Conservation (phyloP, 92 coral and sea anemone genomes). For the Plumapathes pennacea region DNA sequence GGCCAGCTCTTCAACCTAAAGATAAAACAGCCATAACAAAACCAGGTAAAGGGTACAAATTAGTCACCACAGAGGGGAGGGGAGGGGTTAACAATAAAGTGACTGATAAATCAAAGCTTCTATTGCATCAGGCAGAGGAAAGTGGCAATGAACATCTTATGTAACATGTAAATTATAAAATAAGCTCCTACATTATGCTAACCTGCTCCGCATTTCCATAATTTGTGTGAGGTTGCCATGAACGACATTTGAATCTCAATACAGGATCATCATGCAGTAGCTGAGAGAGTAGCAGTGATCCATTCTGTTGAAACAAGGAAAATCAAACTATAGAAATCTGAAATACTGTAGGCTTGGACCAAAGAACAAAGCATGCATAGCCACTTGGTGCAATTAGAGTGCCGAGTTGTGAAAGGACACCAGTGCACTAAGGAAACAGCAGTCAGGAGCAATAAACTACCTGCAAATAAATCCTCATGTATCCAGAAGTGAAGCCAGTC, state of each 20-base stretch:
- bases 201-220: conserved; percentile 90
- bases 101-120: too few relatives aligned
- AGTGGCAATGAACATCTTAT: too few relatives aligned
- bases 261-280: conserved; percentile 91
- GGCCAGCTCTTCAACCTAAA: conserved; percentile 92
- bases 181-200: not conserved
- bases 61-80: too few relatives aligned
- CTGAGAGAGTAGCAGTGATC: conserved; percentile 78
- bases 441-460: conserved; percentile 19
- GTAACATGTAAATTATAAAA: too few relatives aligned
- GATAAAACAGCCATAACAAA: not conserved
- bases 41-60: not conserved
- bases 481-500: conserved; percentile 93
- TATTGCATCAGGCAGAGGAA: too few relatives aligned
- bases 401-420: too few relatives aligned
- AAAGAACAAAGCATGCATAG: too few relatives aligned
- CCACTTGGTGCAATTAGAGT: too few relatives aligned
- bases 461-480: conserved; percentile 88
- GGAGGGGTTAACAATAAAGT: too few relatives aligned
- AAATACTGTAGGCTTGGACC: too few relatives aligned
- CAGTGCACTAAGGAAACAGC: too few relatives aligned
- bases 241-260: conserved; percentile 78
- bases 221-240: conserved; percentile 90
- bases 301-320: too few relatives aligned
- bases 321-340: not conserved